Percentiles rank a stretch among this genome's conserved stretches.
Conservation (phyloP, 2,797 vertebrate species). For the Rhabdomys pumilio region DNA sequence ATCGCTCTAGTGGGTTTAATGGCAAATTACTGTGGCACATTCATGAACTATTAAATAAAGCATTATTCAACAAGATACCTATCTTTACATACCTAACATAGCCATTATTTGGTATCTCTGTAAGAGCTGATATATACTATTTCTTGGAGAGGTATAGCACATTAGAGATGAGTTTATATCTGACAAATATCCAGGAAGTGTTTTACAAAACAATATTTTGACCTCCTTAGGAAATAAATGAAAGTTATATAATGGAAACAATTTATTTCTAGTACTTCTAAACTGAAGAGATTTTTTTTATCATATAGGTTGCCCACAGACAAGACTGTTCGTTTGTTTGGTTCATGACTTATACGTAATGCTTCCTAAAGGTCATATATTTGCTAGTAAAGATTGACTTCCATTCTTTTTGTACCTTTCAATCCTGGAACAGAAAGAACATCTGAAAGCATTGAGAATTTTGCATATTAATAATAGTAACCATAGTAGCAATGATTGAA, state of each 20-base stretch:
- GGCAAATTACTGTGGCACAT: background rate
- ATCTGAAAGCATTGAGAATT: background rate
- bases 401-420: slow-evolving; percentile 26
- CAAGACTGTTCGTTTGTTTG: background rate
- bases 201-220: background rate
- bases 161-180: background rate
- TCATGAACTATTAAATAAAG: background rate
- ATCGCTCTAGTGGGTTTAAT: background rate
- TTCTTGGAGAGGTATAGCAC: slow-evolving; percentile 9
- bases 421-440: background rate
- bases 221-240: background rate
- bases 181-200: background rate
- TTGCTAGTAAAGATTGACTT: background rate
- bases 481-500: background rate
- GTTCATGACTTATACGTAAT: background rate
- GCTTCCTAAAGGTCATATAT: background rate
- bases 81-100: background rate
- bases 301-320: background rate
- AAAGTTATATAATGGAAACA: background rate
- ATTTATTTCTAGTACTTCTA: slow-evolving; percentile 25
- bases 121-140: background rate
- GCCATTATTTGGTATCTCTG: background rate
- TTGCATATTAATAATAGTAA: background rate
- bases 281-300: slow-evolving; percentile 12
- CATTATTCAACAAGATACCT: slow-evolving; percentile 15